Conservation (phyloP, 2,113 vertebrate species). For the Catharus fuscescens region DNA sequence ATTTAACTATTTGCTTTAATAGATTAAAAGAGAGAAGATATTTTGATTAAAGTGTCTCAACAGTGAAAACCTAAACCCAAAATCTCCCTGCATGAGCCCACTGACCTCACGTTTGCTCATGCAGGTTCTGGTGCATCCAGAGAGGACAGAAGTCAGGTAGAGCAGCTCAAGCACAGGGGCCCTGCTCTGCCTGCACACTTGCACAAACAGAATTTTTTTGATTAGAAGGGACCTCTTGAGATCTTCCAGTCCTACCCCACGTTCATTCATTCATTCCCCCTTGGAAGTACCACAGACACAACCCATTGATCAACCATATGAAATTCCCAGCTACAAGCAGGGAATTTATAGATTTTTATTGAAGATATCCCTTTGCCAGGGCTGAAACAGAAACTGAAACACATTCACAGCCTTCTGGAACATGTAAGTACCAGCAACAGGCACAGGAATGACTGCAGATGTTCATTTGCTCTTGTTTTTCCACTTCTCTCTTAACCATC, state of each 20-base stretch:
- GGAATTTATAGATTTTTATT: neutral
- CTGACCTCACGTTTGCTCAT: rapidly evolving
- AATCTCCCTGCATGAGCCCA: neutral
- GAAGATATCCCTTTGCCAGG: neutral
- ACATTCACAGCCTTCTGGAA: neutral
- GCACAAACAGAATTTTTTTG: neutral
- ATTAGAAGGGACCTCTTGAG: neutral
- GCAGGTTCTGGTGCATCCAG: neutral
- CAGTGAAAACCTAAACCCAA: neutral
- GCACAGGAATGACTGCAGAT: rapidly evolving
- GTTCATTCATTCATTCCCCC: neutral
- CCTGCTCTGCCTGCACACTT: neutral
- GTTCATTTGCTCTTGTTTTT: neutral
- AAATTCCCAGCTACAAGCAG: neutral
- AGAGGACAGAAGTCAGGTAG: neutral
- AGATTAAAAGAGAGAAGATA: neutral
- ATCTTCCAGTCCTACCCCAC: neutral
- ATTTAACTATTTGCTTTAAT: neutral
- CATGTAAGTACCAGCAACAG: rapidly evolving
- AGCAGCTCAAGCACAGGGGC: rapidly evolving
- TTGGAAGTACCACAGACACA: neutral
- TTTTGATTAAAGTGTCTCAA: neutral
- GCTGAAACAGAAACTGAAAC: neutral
- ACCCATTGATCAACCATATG: neutral
- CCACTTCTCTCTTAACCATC: neutral